phyloP scores from a whole-genome alignment of 2,888 invertebrate species.

The Archips crataeganus region DNA sequence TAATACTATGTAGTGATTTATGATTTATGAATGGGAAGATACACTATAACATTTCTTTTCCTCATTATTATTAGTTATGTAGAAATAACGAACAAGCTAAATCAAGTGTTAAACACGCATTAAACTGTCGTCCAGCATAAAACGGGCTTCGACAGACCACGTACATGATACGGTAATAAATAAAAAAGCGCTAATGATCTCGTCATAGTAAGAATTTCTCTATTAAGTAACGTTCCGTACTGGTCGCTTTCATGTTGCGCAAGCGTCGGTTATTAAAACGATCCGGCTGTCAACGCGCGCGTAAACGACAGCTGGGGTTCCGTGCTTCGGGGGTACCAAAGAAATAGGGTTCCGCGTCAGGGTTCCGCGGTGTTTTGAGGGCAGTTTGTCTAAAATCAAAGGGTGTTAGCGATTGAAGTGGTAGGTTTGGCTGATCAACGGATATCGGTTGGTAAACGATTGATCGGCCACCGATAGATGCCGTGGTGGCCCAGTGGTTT shows the following conservation, averaged over 20 bases:
- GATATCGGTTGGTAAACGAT: too few relatives aligned
- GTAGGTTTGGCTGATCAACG: too few relatives aligned
- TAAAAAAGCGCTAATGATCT: conserved; percentile 38
- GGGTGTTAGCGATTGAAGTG: too few relatives aligned
- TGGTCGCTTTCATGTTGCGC: conserved; percentile 47
- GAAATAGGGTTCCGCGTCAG: not conserved
- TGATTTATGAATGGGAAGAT: too few relatives aligned
- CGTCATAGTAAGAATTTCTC: conserved; percentile 53
- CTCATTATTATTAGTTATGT: too few relatives aligned
- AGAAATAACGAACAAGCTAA: not conserved
- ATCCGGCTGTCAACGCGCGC: conserved; percentile 24
- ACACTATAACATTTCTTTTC: too few relatives aligned
- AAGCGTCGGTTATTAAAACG: conserved; percentile 22
- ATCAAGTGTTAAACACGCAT: not conserved
- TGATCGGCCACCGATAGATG: too few relatives aligned
- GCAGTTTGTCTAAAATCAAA: too few relatives aligned
- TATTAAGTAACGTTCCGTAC: conserved; percentile 54
- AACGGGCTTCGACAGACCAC: not conserved
- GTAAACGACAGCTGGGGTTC: not conserved
- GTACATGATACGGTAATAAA: conserved; percentile 25
- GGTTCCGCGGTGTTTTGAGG: too few relatives aligned
- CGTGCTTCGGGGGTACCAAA: not conserved
- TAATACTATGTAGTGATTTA: too few relatives aligned
- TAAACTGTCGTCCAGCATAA: not conserved
- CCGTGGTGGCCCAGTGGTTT: too few relatives aligned